Conservation (phyloP, 2,113 vertebrate species). For the Mus spicilegus region DNA sequence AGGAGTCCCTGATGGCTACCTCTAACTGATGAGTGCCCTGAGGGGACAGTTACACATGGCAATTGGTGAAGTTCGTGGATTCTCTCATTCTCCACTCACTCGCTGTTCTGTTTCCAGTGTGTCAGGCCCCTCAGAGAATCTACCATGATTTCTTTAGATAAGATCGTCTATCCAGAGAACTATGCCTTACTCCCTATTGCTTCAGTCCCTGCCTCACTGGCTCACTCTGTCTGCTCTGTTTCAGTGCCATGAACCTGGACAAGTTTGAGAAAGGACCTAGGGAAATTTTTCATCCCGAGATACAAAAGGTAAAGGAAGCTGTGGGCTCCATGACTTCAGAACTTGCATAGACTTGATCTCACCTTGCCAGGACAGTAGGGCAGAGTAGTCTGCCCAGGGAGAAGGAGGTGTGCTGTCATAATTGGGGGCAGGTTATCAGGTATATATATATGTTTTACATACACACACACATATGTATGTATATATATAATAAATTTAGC, state of each 20-base stretch:
- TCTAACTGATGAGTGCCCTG: neutral
- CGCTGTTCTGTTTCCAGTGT: neutral
- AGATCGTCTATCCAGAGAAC: neutral
- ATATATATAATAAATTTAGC: neutral
- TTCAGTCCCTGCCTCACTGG: neutral
- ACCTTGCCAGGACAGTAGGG: neutral
- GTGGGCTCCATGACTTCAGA: neutral
- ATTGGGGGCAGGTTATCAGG: neutral
- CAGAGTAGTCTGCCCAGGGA: neutral
- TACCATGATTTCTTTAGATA: neutral
- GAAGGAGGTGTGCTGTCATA: neutral
- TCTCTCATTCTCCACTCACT: neutral
- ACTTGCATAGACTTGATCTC: neutral
- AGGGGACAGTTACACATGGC: neutral
- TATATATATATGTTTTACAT: neutral
- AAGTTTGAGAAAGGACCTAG: constrained; percentile 97
- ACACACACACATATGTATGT: neutral
- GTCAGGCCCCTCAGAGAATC: neutral
- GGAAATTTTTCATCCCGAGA: constrained; percentile 97
- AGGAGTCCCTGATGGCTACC: neutral
- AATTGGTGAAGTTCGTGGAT: neutral
- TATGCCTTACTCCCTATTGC: neutral
- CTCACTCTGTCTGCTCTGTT: constrained; percentile 75
- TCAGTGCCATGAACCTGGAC: constrained; percentile 98
- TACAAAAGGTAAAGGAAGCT: constrained; percentile 94